These are phyloP conservation scores for Oscheius sp. DNA, from an alignment of 2,888 invertebrate species.

Conservation along the genomic window DNA sequence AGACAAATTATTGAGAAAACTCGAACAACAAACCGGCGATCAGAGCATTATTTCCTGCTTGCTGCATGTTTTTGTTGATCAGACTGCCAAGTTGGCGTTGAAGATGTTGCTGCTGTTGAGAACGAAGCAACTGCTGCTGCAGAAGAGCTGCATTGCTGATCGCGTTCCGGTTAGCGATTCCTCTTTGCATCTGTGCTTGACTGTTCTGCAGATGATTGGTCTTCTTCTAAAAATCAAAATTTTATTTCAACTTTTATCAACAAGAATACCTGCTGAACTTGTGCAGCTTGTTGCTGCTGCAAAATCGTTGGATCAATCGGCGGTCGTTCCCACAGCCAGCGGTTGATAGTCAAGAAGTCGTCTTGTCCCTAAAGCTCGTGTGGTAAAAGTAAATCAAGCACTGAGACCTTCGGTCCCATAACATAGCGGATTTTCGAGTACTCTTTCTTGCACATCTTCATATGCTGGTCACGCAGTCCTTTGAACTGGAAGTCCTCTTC, in stretches of 20 bases:
- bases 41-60: conserved; percentile 32
- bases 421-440: conserved; percentile 55
- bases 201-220: conserved; percentile 21
- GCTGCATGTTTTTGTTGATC: conserved; percentile 24
- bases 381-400: background rate
- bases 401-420: conserved; percentile 49
- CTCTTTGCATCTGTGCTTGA: conserved; percentile 4
- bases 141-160: conserved; percentile 26
- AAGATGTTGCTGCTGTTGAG: conserved; percentile 43
- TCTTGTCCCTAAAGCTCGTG: conserved; percentile 45
- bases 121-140: conserved; percentile 42
- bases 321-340: conserved; percentile 72
- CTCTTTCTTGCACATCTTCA: conserved; percentile 67
- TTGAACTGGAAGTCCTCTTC: conserved; percentile 71
- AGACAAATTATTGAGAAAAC: background rate
- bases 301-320: conserved; percentile 68
- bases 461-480: conserved; percentile 59
- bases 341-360: conserved; percentile 60
- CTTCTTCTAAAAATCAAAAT: conserved; percentile 32
- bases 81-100: conserved; percentile 35
- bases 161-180: background rate
- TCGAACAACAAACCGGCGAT: conserved; percentile 32
- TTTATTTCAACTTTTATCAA: background rate
- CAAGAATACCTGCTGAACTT: conserved; percentile 34
- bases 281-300: conserved; percentile 62